Evolutionary conservation across 2,113 vertebrate genomes (phyloP).

Genomic region (Azemiops feae): DNA sequence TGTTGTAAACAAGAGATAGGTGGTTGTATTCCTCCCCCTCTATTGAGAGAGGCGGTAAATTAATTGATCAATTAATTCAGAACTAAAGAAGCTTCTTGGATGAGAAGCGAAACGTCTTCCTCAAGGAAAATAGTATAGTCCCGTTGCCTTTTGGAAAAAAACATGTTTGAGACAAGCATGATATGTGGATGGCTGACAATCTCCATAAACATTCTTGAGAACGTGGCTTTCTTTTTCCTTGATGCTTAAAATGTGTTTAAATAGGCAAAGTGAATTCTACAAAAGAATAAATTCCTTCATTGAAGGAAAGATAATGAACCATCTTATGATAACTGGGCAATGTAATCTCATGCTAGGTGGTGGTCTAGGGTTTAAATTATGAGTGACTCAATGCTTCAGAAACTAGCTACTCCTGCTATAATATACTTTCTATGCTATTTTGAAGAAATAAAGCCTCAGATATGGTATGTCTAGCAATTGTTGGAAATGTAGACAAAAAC

Average conservation of each 20-base stretch:
- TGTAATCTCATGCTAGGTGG: neutral
- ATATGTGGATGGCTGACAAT: no score
- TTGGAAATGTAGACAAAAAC: no score
- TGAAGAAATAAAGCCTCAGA: neutral
- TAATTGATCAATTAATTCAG: neutral
- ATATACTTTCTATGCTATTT: neutral
- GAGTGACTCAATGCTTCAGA: neutral
- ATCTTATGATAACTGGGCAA: neutral
- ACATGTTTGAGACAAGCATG: neutral
- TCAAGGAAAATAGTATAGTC: neutral
- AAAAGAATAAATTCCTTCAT: neutral
- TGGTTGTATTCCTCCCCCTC: neutral
- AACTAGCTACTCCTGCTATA: neutral
- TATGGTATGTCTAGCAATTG: no score
- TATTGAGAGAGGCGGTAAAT: neutral
- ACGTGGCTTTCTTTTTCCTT: neutral
- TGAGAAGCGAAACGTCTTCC: neutral
- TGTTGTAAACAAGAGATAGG: neutral
- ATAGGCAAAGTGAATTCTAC: neutral
- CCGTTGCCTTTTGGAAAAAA: neutral
- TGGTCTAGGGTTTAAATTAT: neutral
- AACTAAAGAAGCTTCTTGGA: neutral
- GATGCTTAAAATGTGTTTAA: neutral
- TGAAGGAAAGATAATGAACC: neutral
- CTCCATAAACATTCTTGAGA: no score